Evolutionary conservation across 2,888 invertebrate species (phyloP).

Genomic region (Halictus ligatus): DNA sequence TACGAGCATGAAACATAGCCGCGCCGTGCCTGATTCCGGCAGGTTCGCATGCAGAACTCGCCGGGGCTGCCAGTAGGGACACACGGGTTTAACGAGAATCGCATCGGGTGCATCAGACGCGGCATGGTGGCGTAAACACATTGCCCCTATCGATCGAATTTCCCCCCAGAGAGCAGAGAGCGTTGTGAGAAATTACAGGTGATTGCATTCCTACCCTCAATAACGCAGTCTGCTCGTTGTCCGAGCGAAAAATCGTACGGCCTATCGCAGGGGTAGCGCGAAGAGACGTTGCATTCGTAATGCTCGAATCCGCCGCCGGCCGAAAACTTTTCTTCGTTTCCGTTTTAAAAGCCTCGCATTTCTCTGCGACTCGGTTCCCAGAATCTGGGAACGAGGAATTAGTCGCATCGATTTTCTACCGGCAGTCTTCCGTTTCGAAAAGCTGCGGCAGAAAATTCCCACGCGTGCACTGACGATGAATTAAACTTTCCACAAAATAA

Average conservation of each 20-base stretch:
- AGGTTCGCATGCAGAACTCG: slow-evolving; percentile 69
- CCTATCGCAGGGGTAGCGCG: background rate
- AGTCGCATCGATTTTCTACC: background rate
- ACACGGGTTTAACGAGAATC: slow-evolving; percentile 77
- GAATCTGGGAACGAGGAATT: background rate
- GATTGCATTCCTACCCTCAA: slow-evolving; percentile 64
- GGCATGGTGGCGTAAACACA: slow-evolving; percentile 74
- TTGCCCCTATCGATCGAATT: slow-evolving; percentile 72
- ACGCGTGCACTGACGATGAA: background rate
- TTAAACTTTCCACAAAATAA: background rate
- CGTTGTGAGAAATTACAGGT: slow-evolving; percentile 74
- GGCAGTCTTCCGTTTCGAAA: background rate
- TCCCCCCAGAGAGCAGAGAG: slow-evolving; percentile 62
- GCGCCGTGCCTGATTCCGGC: slow-evolving; percentile 67
- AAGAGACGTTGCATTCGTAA: background rate
- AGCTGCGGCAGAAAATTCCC: background rate
- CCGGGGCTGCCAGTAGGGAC: slow-evolving; percentile 67
- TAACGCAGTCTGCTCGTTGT: slow-evolving; percentile 50
- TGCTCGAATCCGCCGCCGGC: background rate
- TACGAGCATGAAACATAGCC: slow-evolving; percentile 68
- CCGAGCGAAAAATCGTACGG: slow-evolving; percentile 33
- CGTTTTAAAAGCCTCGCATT: background rate
- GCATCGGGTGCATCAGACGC: slow-evolving; percentile 77
- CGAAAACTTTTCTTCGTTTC: background rate
- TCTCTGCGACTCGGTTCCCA: background rate